Conservation (phyloP, 2,888 invertebrate species). For the Monopis laevigella region DNA sequence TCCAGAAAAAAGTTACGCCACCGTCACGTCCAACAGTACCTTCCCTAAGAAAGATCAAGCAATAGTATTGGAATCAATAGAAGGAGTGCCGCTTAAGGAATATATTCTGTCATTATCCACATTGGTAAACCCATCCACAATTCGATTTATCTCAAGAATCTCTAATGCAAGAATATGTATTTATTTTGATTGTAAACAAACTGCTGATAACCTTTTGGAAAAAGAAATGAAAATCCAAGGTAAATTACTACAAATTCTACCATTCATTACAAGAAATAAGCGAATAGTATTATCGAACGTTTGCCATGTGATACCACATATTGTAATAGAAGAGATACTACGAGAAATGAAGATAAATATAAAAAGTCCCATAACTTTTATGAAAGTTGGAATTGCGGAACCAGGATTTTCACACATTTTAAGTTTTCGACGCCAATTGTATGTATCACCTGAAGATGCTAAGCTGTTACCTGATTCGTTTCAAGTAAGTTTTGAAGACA, state of each 20-base stretch:
- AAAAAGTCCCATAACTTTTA: slow-evolving; percentile 2
- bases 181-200: slow-evolving; percentile 16
- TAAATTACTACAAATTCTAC: slow-evolving; percentile 18
- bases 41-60: slow-evolving; percentile 21
- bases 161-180: slow-evolving; percentile 18
- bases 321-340: slow-evolving; percentile 4
- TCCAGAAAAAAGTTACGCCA: slow-evolving; percentile 15
- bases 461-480: slow-evolving; percentile 14
- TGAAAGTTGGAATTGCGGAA: slow-evolving; percentile 5
- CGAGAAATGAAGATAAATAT: not conserved
- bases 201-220: slow-evolving; percentile 15
- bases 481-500: slow-evolving; percentile 16
- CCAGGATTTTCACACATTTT: slow-evolving; percentile 8
- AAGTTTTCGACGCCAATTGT: slow-evolving; percentile 12
- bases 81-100: slow-evolving; percentile 17
- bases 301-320: slow-evolving; percentile 17
- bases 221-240: slow-evolving; percentile 12
- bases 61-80: slow-evolving; percentile 17
- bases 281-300: slow-evolving; percentile 19
- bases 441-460: slow-evolving; percentile 15
- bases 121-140: slow-evolving; percentile 11
- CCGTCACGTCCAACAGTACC: slow-evolving; percentile 13
- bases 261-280: slow-evolving; percentile 19
- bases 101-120: slow-evolving; percentile 15
- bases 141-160: slow-evolving; percentile 17